phyloP scores from a whole-genome alignment of 2,113 vertebrate genomes.

The Acrocephalus kingi region DNA sequence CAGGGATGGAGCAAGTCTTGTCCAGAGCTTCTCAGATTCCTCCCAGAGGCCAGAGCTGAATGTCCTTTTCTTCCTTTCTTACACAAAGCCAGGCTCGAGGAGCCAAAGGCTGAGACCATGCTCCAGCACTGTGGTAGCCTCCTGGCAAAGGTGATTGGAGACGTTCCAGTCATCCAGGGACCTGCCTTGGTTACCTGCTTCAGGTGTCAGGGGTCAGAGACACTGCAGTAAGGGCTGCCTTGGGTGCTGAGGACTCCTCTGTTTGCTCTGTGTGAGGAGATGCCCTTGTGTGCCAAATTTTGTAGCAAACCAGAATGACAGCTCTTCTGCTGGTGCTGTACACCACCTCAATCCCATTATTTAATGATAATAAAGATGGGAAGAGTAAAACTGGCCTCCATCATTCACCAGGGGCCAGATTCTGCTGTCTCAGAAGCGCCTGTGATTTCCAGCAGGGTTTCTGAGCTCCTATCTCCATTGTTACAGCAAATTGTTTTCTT shows the following conservation, averaged over 20 bases:
- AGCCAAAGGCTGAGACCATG: neutral
- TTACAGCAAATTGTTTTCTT: conserved; percentile 8
- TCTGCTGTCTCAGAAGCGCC: neutral
- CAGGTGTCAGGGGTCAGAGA: neutral
- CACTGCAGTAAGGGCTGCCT: neutral
- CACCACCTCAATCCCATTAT: neutral
- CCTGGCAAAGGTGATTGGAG: neutral
- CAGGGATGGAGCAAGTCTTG: neutral
- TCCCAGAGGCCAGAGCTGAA: neutral
- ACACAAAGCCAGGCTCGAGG: neutral
- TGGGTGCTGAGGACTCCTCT: neutral
- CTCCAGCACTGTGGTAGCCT: neutral
- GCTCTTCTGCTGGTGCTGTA: neutral
- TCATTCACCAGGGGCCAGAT: neutral
- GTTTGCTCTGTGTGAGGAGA: neutral
- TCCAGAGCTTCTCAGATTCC: neutral
- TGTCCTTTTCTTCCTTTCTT: neutral
- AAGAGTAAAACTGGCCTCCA: neutral
- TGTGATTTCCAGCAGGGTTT: neutral
- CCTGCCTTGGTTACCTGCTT: neutral
- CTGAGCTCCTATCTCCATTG: neutral
- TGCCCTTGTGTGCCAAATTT: neutral
- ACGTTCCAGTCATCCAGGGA: neutral
- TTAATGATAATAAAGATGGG: neutral
- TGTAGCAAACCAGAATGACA: neutral